Base-by-base conservation (phyloP, 2,113 vertebrate genomes). In the Ivindomyrus marchei region DNA sequence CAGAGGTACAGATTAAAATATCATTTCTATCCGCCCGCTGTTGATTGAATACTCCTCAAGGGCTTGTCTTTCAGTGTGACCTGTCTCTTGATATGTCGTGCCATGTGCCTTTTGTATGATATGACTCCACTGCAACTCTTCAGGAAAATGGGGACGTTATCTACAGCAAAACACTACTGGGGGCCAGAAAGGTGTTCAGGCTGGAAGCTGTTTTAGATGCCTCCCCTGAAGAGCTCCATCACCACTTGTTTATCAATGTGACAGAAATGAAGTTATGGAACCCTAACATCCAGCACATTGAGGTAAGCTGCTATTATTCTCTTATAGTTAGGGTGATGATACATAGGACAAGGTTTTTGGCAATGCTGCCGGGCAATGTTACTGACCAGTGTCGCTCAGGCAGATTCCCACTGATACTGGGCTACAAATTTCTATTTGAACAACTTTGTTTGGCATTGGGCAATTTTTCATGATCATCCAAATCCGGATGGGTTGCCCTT, bases 231-330 rank as follows among this genome's bases (percentile, higher is more conserved):
- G 91, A 91, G 45, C 92, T 97, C 9, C 95, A 97, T 0, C 91
- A 52, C 10, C 91, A 97, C 24, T 92, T 97, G 62, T 97, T 96
- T 21, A 93, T 95, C 88, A 92, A 92, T 80, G 91, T 97, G 1
- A 96, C 97, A 90, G 94, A 97, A 58, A 96, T 97, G 95, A 95
- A 95, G 84, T 56, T 49, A 62, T 97, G 97, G 97, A 97, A 97
- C 92, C 96, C 96, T 0, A 93, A 90, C 90, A 92, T 97, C 85
- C 93, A 94, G 36, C 90, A 13, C 0, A 94, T 97, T 77, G 94
- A 95, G 92, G 97, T 97, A 91, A 92, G 89, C 52, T 31, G 62
- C 62, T 27, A 13, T 70, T 70, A 13, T 31, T 70, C 62, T 70
- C n/a, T 31, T 66, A 70, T 70, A 70, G 62, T 70, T 70, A 31